Conservation (phyloP, 2,888 invertebrate genomes). For the Epistrophe eligans region DNA sequence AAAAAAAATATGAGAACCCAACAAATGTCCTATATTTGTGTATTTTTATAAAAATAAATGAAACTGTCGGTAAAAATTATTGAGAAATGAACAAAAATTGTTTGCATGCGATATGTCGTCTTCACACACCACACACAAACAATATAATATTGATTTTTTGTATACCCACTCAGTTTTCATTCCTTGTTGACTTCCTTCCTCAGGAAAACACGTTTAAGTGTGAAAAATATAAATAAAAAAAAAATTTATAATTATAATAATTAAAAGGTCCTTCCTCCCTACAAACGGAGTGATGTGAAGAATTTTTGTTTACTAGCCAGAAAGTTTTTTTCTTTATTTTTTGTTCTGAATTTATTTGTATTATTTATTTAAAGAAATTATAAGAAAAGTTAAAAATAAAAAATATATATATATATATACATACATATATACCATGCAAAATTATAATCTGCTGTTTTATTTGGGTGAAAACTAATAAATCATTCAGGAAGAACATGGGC, state of each 20-base stretch:
- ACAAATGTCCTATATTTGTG: slow-evolving; percentile 76
- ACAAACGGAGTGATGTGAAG: slow-evolving; percentile 62
- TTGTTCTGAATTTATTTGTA: slow-evolving; percentile 9
- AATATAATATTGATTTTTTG: slow-evolving; percentile 61
- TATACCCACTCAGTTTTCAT: slow-evolving; percentile 40
- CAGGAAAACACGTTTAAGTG: slow-evolving; percentile 68
- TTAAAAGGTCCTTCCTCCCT: slow-evolving; percentile 73
- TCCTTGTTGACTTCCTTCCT: slow-evolving; percentile 72
- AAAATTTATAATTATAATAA: slow-evolving; percentile 23
- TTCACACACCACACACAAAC: slow-evolving; percentile 46
- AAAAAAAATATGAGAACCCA: slow-evolving; percentile 69
- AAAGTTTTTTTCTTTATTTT: slow-evolving; percentile 30
- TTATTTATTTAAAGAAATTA: slow-evolving; percentile 52
- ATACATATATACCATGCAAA: slow-evolving; percentile 77
- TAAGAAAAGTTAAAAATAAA: slow-evolving; percentile 74
- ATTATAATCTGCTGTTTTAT: slow-evolving; percentile 48
- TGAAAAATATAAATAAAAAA: slow-evolving; percentile 34
- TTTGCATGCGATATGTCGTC: slow-evolving; percentile 64
- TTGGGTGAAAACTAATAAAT: slow-evolving; percentile 9
- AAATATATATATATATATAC: slow-evolving; percentile 76
- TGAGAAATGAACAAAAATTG: slow-evolving; percentile 59
- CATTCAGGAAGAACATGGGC: background rate
- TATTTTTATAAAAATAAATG: slow-evolving; percentile 73
- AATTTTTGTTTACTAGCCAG: slow-evolving; percentile 60
- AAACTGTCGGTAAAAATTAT: slow-evolving; percentile 63